Evolutionary conservation across 2,113 vertebrate species (phyloP).

Genomic region (Murina feae): DNA sequence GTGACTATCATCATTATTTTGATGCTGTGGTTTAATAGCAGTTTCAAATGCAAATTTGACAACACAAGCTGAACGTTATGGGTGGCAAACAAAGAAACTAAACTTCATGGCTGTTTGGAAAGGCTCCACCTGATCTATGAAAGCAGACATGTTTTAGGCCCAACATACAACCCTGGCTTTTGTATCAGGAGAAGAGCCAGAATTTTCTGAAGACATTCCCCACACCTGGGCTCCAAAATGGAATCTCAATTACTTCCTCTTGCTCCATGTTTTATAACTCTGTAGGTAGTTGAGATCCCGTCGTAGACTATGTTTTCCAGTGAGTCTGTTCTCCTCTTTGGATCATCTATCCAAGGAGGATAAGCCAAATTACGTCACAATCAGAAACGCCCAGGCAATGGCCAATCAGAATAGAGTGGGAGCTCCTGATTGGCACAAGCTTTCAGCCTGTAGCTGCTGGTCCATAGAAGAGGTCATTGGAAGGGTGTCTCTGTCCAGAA

Average conservation of each 20-base stretch:
- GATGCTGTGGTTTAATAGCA: conserved; percentile 57
- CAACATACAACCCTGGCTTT: neutral
- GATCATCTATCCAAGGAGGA: neutral
- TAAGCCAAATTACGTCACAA: neutral
- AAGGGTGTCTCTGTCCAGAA: too few relatives aligned
- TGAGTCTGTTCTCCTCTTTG: neutral
- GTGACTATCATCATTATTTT: conserved; percentile 49
- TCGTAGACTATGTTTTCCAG: neutral
- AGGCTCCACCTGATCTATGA: neutral
- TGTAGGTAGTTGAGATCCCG: neutral
- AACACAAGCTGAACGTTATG: conserved; percentile 39
- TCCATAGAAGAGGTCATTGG: fast-evolving
- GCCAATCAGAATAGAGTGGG: neutral
- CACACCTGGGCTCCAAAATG: neutral
- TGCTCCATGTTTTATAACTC: neutral
- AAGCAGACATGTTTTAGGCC: neutral
- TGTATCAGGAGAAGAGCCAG: neutral
- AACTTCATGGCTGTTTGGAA: neutral
- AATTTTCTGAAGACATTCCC: conserved; percentile 1
- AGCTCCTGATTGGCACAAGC: too few relatives aligned
- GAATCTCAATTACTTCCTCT: neutral
- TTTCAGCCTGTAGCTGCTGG: neutral
- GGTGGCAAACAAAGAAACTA: conserved; percentile 42
- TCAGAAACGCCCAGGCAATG: neutral
- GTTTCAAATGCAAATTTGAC: conserved; percentile 78